Base-by-base conservation (phyloP, 2,797 vertebrate species). In the Luscinia megarhynchos region DNA sequence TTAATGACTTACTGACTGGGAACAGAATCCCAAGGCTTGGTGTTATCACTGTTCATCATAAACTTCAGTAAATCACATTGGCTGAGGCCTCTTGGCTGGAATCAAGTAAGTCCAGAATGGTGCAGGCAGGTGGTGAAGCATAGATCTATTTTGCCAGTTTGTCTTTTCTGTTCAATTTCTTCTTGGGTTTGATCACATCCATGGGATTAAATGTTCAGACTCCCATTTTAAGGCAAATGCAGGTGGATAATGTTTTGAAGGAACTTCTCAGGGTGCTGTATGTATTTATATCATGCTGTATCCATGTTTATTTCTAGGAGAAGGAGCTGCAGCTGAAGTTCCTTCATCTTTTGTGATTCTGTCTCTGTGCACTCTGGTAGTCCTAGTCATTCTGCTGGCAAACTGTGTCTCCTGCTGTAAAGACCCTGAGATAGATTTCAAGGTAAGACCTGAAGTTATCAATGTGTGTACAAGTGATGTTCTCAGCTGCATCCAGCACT, bases 351-450 rank as follows among this genome's bases (percentile, higher is more conserved):
- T 98, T 78, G 96, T 99, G 97, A 81, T 98, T 90, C 97, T 99
- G 70, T 99, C 99, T 38, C 63, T 98, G 74, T 98, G 98, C 73
- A 97, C 97, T 67, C 97, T 99, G 41, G 95, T 98, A 67, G 97
- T 98, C 43, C 94, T 99, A 93, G 97, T 99, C 58, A 97, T 99
- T 81, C 86, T 99, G 95, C 97, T 99, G 51, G 97, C 98, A 70
- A 99, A 99, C 97, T 99, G 99, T 89, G 98, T 98, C 78, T 99
- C 98, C 97, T 99, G 99, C 98, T 99, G 99, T 97, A 99, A 99
- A 97, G 98, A 99, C 86, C 98, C 98, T 4, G 99, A 99, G 97
- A 99, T 99, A 96, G 98, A 99, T 97, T 99, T 99, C 97, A 99
- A 99, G 99, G 99, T 99, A 96, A 98, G 98, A 30, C 15, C 62